Percentiles rank a stretch among this genome's conserved stretches.
phyloP scores from a whole-genome alignment of 2,113 vertebrate species.

The Tenebrosternarchus preto region DNA sequence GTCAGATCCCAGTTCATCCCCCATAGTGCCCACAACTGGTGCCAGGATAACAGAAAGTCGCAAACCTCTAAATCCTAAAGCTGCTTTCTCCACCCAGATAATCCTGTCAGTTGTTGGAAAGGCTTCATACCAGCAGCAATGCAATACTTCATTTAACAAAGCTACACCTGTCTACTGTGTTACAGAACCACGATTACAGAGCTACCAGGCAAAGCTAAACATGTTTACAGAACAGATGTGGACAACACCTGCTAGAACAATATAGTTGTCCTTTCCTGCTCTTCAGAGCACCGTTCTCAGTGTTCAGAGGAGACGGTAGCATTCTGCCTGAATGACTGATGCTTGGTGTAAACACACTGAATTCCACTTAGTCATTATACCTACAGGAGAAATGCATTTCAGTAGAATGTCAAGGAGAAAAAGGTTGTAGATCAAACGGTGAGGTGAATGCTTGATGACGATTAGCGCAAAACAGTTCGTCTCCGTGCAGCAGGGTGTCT shows the following conservation, averaged over 20 bases:
- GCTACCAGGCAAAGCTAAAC: conserved; percentile 29
- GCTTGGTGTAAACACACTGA: conserved; percentile 20
- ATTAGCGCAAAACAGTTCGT: neutral
- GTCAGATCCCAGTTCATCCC: conserved; percentile 46
- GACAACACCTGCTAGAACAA: conserved; percentile 45
- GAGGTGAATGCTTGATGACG: neutral
- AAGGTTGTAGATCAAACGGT: neutral
- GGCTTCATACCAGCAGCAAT: conserved; percentile 19
- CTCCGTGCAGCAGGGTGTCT: neutral
- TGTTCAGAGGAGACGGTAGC: neutral
- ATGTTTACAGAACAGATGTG: conserved; percentile 42
- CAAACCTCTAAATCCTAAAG: conserved; percentile 29
- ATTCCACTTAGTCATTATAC: neutral
- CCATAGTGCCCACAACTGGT: conserved; percentile 19
- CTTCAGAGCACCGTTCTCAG: conserved; percentile 20
- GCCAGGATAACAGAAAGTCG: conserved; percentile 29
- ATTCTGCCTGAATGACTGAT: neutral
- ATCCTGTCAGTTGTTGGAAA: conserved; percentile 49
- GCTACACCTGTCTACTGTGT: conserved; percentile 52
- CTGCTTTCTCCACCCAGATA: conserved; percentile 32
- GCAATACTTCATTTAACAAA: conserved; percentile 42
- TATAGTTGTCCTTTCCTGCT: conserved; percentile 6
- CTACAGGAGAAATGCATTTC: neutral
- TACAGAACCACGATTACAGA: conserved; percentile 23
- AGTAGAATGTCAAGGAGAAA: neutral